Evolutionary conservation across 2,797 vertebrate genomes (phyloP).

Genomic region (Eulemur mongoz): DNA sequence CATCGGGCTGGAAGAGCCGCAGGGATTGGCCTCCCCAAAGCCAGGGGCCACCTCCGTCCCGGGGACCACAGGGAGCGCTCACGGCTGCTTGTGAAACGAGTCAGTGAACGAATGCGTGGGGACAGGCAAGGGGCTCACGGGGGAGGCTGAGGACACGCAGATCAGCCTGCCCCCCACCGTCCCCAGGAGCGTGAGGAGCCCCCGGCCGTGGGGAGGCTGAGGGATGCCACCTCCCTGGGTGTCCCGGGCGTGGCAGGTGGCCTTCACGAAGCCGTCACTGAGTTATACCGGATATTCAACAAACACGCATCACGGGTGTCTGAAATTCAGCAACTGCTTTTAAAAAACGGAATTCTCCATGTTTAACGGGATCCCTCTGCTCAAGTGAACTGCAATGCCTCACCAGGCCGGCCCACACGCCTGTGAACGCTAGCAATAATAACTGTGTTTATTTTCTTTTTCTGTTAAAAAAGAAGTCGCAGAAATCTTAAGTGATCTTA

Average conservation of each 20-base stretch:
- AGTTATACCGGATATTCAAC: neutral
- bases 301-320: neutral
- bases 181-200: neutral
- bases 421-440: neutral
- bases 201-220: neutral
- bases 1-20: accelerated
- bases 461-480: neutral
- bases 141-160: neutral
- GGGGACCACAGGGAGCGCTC: too few species aligned
- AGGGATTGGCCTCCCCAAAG: neutral
- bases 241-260: neutral
- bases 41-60: neutral
- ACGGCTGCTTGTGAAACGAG: too few species aligned
- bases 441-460: slow-evolving; percentile 6
- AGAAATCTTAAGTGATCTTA: neutral
- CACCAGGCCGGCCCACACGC: neutral
- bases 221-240: too few species aligned
- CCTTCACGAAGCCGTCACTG: neutral
- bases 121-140: neutral
- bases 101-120: neutral
- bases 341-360: neutral
- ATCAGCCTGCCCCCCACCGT: neutral
- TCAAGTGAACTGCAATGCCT: neutral
- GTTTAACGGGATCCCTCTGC: neutral
- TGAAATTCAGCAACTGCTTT: neutral